Conservation (phyloP, 1,140 invertebrate genomes). For the Teleopsis dalmanni region DNA sequence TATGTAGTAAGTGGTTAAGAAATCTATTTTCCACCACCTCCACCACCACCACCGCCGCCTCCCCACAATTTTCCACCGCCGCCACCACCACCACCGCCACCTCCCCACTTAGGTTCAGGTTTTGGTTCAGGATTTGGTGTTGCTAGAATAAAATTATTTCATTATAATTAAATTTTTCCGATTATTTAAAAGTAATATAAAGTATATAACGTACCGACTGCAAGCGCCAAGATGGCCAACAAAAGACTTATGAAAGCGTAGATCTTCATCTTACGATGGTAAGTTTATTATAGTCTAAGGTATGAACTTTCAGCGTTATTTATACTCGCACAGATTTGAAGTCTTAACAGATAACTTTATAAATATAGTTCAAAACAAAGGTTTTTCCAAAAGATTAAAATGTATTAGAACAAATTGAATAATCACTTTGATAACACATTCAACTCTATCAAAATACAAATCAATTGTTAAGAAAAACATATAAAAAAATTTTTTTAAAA, state of each 20-base stretch:
- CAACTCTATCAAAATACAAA: too few relatives aligned
- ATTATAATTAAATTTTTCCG: neutral
- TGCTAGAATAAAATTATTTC: neutral
- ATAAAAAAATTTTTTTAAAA: too few relatives aligned
- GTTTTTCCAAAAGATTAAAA: too few relatives aligned
- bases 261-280: slow-evolving; percentile 11
- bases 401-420: too few relatives aligned
- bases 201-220: neutral
- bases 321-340: too few relatives aligned
- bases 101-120: slow-evolving; percentile 4
- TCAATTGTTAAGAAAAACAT: too few relatives aligned
- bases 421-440: too few relatives aligned
- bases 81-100: slow-evolving; percentile 11
- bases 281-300: too few relatives aligned
- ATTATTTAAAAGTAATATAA: neutral
- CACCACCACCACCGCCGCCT: slow-evolving; percentile 10
- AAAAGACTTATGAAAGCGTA: slow-evolving; percentile 8
- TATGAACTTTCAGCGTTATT: too few relatives aligned
- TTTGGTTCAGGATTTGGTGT: slow-evolving; percentile 9
- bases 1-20: too few relatives aligned
- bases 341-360: too few relatives aligned
- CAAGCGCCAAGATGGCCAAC: slow-evolving; percentile 7
- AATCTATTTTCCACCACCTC: slow-evolving; percentile 12
- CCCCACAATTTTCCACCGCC: slow-evolving; percentile 5
- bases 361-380: too few relatives aligned